Base-by-base conservation (phyloP, 2,797 vertebrate species). In the Acanthis flammea region DNA sequence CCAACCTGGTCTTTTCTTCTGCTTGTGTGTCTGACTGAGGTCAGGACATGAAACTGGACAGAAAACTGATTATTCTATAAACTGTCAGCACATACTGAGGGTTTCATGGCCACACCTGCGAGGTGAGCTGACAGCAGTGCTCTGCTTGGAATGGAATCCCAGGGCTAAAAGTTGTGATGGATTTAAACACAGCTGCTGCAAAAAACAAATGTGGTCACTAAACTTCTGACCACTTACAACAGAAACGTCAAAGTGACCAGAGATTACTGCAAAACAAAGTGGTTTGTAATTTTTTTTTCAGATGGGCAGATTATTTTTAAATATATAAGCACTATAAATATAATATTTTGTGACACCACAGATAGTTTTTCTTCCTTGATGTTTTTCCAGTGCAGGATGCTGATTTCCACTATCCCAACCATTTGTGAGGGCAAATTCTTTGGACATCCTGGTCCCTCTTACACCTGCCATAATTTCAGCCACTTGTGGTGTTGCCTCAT, bases 71-170 rank as follows among this genome's bases (percentile, higher is more conserved):
- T 31, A 1, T 62, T 81, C 37, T 19, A n/a, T 8, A 19, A 71
- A 24, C 3, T 6, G 17, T 3, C n/a, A 17, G 9, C 16, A 2
- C 2, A 0, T 30, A 1, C 5, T 23, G 48, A 50, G 30, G 28
- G 9, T 63, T 45, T 57, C 7, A 0, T 24, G 62, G 48, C 25
- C 71, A 51, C 7, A 31, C 57, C 23, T 67, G 48, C 37, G 70
- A 10, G 33, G 5, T 18, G 14, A 55, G 13, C 33, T 7, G 24
- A 13, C n/a, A 30, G n/a, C 3, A 0, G 22, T 18, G 24, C 31
- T 76, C 3, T 51, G 63, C 41, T 62, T n/a, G 10, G 23, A 2
- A 37, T 85, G 86, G 12, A 41, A 14, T 57, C 19, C 35, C 48
- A 57, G 31, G 7, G 11, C 51, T 30, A 30, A 9, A 42, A 60